Conservation (phyloP, 2,113 vertebrate genomes). For the Zonotrichia leucophrys region DNA sequence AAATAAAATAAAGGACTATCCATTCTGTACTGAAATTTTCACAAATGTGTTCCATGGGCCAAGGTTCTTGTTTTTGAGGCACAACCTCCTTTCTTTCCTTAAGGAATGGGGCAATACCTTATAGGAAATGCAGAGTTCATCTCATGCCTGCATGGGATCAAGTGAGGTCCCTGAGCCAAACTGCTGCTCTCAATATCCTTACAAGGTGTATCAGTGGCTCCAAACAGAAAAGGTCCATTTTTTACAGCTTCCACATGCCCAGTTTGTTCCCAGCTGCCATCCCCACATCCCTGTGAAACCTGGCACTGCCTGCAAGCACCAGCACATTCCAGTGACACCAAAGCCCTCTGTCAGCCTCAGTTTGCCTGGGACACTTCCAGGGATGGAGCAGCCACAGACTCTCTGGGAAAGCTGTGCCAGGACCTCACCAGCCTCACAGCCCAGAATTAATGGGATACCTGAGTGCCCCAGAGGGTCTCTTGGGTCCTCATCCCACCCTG, state of each 20-base stretch:
- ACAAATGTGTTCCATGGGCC: not conserved
- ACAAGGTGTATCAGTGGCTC: not conserved
- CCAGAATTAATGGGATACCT: not conserved
- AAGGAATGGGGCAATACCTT: fast-evolving
- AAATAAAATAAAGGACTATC: not conserved
- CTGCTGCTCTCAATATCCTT: not conserved
- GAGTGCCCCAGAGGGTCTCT: not conserved
- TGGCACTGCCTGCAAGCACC: not conserved
- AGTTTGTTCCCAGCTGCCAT: not conserved
- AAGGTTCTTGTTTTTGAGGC: not conserved
- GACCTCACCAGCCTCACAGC: fast-evolving
- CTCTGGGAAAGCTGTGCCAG: not conserved
- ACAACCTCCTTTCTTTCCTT: not conserved
- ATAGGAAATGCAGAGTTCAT: not conserved
- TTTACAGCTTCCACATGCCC: not conserved
- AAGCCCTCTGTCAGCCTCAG: not conserved
- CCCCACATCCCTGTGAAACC: not conserved
- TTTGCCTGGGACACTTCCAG: not conserved
- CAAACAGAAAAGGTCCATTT: not conserved
- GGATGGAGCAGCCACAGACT: not conserved
- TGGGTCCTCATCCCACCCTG: not conserved
- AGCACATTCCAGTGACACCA: not conserved
- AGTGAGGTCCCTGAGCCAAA: not conserved
- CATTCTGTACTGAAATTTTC: not conserved
- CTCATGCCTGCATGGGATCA: not conserved